phyloP scores from a whole-genome alignment of 2,797 vertebrate species.

The Emydoidea blandingii region DNA sequence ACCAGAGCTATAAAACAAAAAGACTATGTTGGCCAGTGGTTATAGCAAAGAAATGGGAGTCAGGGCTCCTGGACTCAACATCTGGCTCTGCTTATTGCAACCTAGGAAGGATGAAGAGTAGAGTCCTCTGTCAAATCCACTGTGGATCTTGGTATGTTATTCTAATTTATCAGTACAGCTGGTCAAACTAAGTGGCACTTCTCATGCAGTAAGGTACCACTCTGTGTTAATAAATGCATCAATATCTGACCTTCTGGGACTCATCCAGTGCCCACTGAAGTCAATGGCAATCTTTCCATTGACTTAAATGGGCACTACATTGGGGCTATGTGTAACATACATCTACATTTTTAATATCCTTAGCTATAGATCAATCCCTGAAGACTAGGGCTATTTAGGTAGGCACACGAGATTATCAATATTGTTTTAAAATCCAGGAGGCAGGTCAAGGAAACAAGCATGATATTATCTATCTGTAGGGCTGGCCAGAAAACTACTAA shows the following conservation, averaged over 20 bases:
- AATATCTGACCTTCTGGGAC: not conserved
- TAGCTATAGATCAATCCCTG: not conserved
- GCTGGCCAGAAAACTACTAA: not conserved
- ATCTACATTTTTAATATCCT: not conserved
- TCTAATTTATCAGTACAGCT: not conserved
- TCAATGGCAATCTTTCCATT: not conserved
- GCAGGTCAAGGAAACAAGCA: not conserved
- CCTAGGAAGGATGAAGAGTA: not conserved
- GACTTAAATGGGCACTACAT: not conserved
- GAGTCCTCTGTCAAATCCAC: not conserved
- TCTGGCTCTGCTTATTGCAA: not conserved
- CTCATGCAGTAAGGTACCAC: not conserved
- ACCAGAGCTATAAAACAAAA: not conserved
- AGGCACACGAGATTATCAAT: not conserved
- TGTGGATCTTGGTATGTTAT: not conserved
- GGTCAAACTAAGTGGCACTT: not conserved
- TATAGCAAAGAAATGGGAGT: fast-evolving
- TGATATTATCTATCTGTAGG: fast-evolving
- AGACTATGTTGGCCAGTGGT: not conserved
- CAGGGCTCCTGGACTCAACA: not conserved
- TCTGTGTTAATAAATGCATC: not conserved
- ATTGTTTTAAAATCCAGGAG: not conserved
- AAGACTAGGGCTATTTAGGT: not conserved
- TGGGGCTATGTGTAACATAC: fast-evolving
- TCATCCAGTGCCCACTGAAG: not conserved